Evolutionary conservation across 2,888 invertebrate species (phyloP).

Genomic region (Agapostemon virescens): DNA sequence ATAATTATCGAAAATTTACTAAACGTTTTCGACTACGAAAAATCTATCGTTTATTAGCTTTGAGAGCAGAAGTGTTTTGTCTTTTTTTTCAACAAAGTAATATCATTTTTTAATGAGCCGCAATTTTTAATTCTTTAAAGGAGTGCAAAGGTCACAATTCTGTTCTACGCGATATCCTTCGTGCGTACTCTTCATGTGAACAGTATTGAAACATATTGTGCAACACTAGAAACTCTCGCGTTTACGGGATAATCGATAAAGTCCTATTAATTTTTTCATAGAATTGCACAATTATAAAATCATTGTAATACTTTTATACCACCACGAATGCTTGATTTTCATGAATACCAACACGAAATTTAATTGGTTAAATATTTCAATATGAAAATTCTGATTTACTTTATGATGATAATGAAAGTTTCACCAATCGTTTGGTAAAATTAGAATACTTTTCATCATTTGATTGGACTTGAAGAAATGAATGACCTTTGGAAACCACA

Average conservation of each 20-base stretch:
- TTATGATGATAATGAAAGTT: neutral
- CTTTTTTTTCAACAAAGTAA: neutral
- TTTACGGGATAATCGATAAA: constrained; percentile 28
- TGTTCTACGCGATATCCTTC: constrained; percentile 22
- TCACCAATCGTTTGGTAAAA: neutral
- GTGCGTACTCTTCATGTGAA: constrained; percentile 18
- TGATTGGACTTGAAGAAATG: neutral
- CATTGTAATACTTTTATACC: neutral
- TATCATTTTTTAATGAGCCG: neutral
- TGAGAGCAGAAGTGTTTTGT: neutral
- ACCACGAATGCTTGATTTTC: neutral
- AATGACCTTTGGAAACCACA: neutral
- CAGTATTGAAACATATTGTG: constrained; percentile 46
- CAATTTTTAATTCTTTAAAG: neutral
- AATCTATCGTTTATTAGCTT: neutral
- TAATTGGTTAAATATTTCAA: neutral
- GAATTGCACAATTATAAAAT: neutral
- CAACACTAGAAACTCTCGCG: constrained; percentile 33
- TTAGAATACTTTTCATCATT: neutral
- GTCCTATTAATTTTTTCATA: neutral
- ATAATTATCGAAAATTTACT: neutral
- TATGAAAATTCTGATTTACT: neutral
- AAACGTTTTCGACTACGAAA: neutral
- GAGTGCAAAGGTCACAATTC: constrained; percentile 18
- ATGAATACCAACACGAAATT: neutral